Percentiles rank a stretch among this genome's conserved stretches.
phyloP scores from a whole-genome alignment of 2,113 vertebrate species.

The Sula dactylatra region DNA sequence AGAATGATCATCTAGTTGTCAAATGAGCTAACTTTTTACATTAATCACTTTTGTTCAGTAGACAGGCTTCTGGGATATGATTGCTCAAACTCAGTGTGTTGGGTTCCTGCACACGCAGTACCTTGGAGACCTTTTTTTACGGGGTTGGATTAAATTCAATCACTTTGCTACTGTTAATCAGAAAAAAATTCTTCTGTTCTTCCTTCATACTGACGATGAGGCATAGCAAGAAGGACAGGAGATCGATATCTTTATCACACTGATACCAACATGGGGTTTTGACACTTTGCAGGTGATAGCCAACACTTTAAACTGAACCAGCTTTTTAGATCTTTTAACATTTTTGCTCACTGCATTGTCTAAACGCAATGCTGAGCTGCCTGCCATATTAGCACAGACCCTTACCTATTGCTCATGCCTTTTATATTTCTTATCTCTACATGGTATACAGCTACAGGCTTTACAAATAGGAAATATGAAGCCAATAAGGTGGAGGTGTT shows the following conservation, averaged over 20 bases:
- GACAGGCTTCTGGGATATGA: not conserved
- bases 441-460: not conserved
- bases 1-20: not conserved
- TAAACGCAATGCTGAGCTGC: not conserved
- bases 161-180: not conserved
- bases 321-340: not conserved
- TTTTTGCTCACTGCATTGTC: not conserved
- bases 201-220: not conserved
- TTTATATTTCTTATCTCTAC: not conserved
- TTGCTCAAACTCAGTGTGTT: not conserved
- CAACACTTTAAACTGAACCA: not conserved
- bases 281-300: not conserved
- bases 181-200: not conserved
- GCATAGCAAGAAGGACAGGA: not conserved
- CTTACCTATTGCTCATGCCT: not conserved
- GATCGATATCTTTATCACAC: not conserved
- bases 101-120: not conserved
- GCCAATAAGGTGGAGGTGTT: not conserved
- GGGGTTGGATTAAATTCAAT: not conserved
- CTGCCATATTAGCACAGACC: not conserved
- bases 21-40: not conserved
- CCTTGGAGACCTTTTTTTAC: not conserved
- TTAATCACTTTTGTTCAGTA: conserved; percentile 6
- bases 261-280: not conserved
- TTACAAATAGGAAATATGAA: not conserved